Conservation (phyloP, 2,113 vertebrate genomes). For the Glaucomys volans region DNA sequence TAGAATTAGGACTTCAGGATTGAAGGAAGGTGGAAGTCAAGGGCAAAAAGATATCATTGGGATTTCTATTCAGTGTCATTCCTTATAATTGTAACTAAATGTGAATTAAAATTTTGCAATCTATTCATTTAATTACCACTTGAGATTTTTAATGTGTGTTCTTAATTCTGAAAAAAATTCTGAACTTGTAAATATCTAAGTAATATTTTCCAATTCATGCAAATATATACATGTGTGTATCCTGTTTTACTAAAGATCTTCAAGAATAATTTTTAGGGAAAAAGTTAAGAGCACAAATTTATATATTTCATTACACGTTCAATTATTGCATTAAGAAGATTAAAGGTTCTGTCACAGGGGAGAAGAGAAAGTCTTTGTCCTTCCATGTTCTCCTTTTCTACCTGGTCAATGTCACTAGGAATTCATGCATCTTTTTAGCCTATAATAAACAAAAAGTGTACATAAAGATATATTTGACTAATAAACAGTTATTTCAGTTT, state of each 20-base stretch:
- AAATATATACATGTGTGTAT: background rate
- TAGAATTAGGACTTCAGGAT: background rate
- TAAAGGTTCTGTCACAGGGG: background rate
- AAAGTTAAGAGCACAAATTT: background rate
- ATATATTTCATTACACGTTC: background rate
- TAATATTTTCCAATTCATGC: background rate
- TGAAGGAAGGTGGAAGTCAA: background rate
- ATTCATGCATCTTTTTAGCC: background rate
- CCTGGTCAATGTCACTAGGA: background rate
- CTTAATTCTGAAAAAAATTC: background rate
- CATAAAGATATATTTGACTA: background rate
- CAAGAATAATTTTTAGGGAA: background rate
- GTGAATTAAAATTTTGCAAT: background rate
- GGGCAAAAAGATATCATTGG: background rate
- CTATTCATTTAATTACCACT: background rate
- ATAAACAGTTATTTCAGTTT: background rate
- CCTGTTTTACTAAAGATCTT: background rate
- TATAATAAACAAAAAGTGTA: background rate
- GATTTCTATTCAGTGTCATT: background rate
- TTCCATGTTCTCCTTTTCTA: background rate
- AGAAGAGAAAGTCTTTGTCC: background rate
- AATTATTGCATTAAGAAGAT: background rate
- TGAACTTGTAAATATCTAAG: background rate
- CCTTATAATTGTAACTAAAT: background rate
- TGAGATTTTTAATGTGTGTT: background rate